These are phyloP conservation scores for Sternotherus odoratus DNA, from an alignment of 2,797 vertebrate genomes.

Conservation along the genomic window DNA sequence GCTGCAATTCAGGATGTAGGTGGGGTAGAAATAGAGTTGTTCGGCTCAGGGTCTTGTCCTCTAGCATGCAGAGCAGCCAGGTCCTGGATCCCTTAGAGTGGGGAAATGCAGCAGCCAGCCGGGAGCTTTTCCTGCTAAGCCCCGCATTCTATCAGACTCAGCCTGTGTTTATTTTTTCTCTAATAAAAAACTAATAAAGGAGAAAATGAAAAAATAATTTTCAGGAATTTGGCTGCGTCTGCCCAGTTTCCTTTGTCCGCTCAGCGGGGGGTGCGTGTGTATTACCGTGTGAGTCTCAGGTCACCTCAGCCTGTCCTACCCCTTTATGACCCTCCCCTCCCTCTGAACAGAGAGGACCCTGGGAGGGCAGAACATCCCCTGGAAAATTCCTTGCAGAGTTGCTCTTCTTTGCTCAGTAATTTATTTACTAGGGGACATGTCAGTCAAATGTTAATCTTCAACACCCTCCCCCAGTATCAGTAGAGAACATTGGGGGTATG, in stretches of 20 bases:
- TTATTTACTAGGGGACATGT: neutral
- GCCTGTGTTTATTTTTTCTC: conserved; percentile 45
- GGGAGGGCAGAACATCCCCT: neutral
- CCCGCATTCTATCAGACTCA: neutral
- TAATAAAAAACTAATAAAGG: conserved; percentile 75
- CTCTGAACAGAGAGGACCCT: neutral
- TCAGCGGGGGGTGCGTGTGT: accelerated
- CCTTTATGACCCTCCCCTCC: neutral
- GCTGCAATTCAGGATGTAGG: neutral
- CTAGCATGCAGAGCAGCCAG: neutral
- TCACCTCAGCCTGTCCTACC: neutral
- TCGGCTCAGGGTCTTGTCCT: neutral
- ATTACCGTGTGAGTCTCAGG: neutral
- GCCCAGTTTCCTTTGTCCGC: conserved; percentile 34
- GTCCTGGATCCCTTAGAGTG: accelerated
- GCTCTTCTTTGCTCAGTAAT: neutral
- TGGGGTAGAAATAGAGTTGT: neutral
- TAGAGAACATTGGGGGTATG: neutral
- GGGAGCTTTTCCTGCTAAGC: neutral
- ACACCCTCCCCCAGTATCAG: neutral
- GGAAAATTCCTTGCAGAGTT: neutral
- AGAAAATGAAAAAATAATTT: conserved; percentile 75
- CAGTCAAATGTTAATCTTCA: neutral
- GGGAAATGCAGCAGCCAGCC: neutral
- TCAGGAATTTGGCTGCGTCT: conserved; percentile 63